These are phyloP conservation scores for Chiridota heheva DNA, from an alignment of 35 echinoderm and acorn worm genomes.

Conservation along the genomic window DNA sequence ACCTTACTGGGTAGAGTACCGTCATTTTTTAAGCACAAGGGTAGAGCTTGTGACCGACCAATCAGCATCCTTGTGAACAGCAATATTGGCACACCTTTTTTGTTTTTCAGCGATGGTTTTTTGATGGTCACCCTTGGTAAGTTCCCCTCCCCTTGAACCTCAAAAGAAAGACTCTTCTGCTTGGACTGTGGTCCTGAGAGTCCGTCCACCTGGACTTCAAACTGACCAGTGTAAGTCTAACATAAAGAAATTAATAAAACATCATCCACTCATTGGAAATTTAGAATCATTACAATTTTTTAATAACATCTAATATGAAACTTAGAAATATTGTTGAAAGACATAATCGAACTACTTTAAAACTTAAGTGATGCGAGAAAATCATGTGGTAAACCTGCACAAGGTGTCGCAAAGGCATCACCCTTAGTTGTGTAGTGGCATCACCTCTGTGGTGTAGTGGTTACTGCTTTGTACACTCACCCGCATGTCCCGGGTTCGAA, in stretches of 20 bases:
- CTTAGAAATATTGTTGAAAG: not conserved
- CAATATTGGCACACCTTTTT: conserved; percentile 86
- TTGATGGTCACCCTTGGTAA: conserved; percentile 79
- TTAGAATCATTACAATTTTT: not conserved
- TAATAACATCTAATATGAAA: not conserved
- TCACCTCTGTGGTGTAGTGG: too few relatives aligned
- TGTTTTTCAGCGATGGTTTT: conserved; percentile 90
- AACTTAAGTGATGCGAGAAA: too few relatives aligned
- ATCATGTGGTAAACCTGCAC: too few relatives aligned
- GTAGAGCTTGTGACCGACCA: conserved; percentile 70
- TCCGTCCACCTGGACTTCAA: conserved; percentile 88
- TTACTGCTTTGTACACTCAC: too few relatives aligned
- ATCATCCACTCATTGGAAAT: not conserved
- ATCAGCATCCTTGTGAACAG: conserved; percentile 77
- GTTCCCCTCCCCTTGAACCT: conserved; percentile 98
- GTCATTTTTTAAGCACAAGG: conserved; percentile 89
- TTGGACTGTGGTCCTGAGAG: conserved; percentile 80
- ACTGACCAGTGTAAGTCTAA: conserved; percentile 84
- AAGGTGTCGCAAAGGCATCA: too few relatives aligned
- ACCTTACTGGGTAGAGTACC: conserved; percentile 98
- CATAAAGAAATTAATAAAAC: not conserved
- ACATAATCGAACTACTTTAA: not conserved
- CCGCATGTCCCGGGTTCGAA: too few relatives aligned
- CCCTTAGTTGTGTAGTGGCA: too few relatives aligned
- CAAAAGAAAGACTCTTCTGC: conserved; percentile 80